Percentiles rank a stretch among this genome's conserved stretches.
phyloP scores from a whole-genome alignment of 2,113 vertebrate genomes.

The Haplochromis vanheusdeni region DNA sequence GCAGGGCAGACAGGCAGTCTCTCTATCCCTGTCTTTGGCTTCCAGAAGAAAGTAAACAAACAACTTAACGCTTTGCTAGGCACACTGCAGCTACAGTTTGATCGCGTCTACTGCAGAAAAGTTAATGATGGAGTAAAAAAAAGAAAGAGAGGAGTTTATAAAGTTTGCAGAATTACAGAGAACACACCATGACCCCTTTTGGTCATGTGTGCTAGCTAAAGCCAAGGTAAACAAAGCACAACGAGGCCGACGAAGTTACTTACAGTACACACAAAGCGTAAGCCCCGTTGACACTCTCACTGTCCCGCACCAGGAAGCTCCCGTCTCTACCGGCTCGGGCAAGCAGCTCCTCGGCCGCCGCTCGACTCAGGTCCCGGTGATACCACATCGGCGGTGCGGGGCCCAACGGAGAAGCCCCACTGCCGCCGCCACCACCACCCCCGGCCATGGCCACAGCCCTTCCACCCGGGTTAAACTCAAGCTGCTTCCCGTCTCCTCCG shows the following conservation, averaged over 20 bases:
- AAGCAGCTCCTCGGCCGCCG: conserved; percentile 86
- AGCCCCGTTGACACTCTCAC: conserved; percentile 88
- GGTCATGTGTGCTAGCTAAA: background rate
- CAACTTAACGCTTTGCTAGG: background rate
- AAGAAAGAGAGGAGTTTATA: background rate
- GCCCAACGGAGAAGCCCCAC: conserved; percentile 60
- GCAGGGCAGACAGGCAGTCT: conserved; percentile 6
- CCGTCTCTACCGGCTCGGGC: conserved; percentile 87
- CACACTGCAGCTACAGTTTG: background rate
- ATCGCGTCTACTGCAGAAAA: background rate
- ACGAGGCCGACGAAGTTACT: conserved; percentile 61
- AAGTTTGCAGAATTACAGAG: background rate
- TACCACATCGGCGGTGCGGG: conserved; percentile 81
- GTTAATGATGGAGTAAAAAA: background rate
- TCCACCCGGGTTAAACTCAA: conserved; percentile 40
- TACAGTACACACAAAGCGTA: conserved; percentile 89
- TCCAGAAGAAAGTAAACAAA: conserved; percentile 44
- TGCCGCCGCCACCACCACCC: conserved; percentile 44
- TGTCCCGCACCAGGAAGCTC: conserved; percentile 94
- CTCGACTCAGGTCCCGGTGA: conserved; percentile 91
- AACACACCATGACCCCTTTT: background rate
- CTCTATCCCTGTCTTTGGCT: background rate
- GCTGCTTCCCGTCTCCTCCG: conserved; percentile 28
- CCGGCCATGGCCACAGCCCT: conserved; percentile 73
- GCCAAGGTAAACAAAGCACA: background rate